Percentiles rank a stretch among this genome's conserved stretches.
phyloP scores from a whole-genome alignment of 2,888 invertebrate genomes.

The Pheosia tremula region DNA sequence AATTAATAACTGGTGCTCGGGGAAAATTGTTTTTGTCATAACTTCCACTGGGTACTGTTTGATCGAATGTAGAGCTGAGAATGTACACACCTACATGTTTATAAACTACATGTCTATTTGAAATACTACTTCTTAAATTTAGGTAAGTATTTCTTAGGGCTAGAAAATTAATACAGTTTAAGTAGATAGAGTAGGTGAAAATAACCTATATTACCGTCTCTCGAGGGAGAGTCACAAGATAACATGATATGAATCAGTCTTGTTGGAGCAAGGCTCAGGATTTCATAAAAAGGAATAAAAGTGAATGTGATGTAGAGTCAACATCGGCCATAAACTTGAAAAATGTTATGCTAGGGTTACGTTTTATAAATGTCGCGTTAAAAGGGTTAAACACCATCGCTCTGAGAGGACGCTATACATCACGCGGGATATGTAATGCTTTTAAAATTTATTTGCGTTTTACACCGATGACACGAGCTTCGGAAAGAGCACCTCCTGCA shows the following conservation, averaged over 20 bases:
- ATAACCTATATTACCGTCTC: no score
- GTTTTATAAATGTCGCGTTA: constrained; percentile 36
- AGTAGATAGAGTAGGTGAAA: no score
- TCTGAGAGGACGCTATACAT: constrained; percentile 70
- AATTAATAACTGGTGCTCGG: constrained; percentile 37
- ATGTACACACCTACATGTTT: neutral
- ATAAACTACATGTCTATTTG: neutral
- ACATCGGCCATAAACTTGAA: constrained; percentile 14
- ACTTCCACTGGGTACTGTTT: neutral
- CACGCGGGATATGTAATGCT: constrained; percentile 68
- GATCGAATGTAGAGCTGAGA: neutral
- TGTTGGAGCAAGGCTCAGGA: neutral
- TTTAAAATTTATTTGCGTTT: constrained; percentile 79
- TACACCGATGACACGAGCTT: constrained; percentile 61
- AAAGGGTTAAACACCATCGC: constrained; percentile 63
- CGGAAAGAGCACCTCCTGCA: constrained; percentile 58
- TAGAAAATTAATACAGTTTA: no score
- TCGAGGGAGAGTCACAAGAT: no score
- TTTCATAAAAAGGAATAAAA: neutral
- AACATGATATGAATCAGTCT: no score
- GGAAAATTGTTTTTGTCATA: constrained; percentile 10
- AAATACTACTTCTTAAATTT: no score
- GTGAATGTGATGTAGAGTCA: neutral
- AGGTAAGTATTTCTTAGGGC: no score
- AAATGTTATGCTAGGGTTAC: constrained; percentile 12